Evolutionary conservation across 1,140 invertebrate species (phyloP), one percentile per base, ranked within the genome.

Genomic region (Elysia chlorotica): DNA sequence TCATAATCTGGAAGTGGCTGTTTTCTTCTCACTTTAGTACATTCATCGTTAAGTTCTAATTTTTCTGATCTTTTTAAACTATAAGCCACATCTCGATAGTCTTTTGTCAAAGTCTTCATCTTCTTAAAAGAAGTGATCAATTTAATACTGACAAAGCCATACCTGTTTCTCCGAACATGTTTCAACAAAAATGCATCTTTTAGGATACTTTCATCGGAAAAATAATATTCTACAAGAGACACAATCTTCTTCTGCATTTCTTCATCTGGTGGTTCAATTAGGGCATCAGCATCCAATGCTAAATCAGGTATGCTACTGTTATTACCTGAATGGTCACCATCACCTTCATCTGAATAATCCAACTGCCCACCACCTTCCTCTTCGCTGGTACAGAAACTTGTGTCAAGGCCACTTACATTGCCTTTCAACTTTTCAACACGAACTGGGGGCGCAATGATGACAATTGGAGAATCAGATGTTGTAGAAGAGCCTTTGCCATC

Each of bases 181-280:
- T 98, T 98, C 38, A 98, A 86, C 4, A 98, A 88, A 86, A 98
- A 98, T 1, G 96, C 95, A 84, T 98, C 96, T 86, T 97, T 97
- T 0, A 95, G 91, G 72, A 98, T 95, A 83, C 96, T 96, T 23
- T 93, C 94, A 85, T 98, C 95, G 70, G 95, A 96, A 85, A 98
- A 97, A 86, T 97, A 97, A 85, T 94, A 96, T 87, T 87, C 86
- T 23, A 86, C 84, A 72, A 85, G 81, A 36, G 81, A 82, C 17
- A 86, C 82, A 54, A 87, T 86, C 68, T 84, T 83, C 36, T 83
- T 78, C 31, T 73, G 56, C 3, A 83, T 73, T 73, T 86, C 85
- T 56, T 87, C 85, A 41, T 79, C 78, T 19, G 86, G 85, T 65
- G 81, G 79, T 67, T 73, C 84, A 86, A 65, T 83, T 81, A 37